phyloP scores from a whole-genome alignment of 1,140 invertebrate species.

The Penaeus vannamei region DNA sequence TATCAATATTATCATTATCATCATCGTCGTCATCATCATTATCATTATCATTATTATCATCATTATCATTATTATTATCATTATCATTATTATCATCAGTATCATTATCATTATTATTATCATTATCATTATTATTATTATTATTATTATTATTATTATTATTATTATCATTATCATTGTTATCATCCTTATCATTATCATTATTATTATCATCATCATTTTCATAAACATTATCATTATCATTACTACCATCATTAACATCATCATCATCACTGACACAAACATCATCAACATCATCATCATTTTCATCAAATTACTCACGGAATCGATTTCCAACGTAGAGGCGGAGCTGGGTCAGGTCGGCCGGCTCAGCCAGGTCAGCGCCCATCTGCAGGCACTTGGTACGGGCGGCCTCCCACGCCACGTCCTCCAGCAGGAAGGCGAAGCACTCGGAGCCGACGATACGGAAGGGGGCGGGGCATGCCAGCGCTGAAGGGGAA shows the following conservation, averaged over 20 bases:
- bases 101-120: no score
- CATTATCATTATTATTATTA: no score
- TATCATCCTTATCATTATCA: no score
- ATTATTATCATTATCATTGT: no score
- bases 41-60: background rate
- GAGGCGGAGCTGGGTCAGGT: slow-evolving; percentile 27
- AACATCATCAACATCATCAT: background rate
- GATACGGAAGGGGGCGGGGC: slow-evolving; percentile 32
- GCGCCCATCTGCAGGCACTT: slow-evolving; percentile 27
- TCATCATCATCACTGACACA: no score
- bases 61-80: no score
- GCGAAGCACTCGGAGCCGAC: slow-evolving; percentile 45
- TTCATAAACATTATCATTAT: background rate
- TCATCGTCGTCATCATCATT: background rate
- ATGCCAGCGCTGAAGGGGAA: background rate
- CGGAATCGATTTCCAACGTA: slow-evolving; percentile 20
- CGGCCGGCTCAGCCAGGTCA: slow-evolving; percentile 24
- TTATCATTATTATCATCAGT: no score
- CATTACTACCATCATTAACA: no score
- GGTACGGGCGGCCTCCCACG: background rate
- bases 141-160: no score
- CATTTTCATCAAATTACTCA: background rate
- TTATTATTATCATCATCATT: no score
- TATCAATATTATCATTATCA: no score
- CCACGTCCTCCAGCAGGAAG: slow-evolving; percentile 35